phyloP scores from a whole-genome alignment of 2,113 vertebrate species.

The Lepidothrix coronata region DNA sequence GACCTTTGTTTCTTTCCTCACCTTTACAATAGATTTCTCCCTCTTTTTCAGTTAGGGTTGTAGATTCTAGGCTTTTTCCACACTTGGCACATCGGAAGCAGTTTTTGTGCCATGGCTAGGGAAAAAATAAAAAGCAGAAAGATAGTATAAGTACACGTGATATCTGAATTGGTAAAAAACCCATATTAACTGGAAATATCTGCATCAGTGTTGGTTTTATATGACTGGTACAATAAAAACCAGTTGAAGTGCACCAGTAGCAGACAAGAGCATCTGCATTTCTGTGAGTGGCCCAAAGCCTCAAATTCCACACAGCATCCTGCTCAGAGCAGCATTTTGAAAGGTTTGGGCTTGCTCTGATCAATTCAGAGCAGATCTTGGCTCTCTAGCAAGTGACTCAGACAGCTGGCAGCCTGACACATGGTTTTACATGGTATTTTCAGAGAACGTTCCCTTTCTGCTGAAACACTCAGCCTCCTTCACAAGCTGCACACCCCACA shows the following conservation, averaged over 20 bases:
- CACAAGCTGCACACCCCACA: background rate
- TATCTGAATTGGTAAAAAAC: background rate
- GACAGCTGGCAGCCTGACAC: background rate
- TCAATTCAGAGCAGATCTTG: background rate
- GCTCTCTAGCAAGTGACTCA: fast-evolving
- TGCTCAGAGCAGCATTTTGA: background rate
- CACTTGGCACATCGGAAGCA: slow-evolving; percentile 97
- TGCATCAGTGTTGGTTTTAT: background rate
- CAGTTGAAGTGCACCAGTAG: background rate
- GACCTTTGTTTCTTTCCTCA: slow-evolving; percentile 48
- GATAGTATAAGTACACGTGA: background rate
- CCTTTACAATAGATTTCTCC: slow-evolving; percentile 99
- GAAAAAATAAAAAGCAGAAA: background rate
- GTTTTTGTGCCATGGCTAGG: slow-evolving; percentile 94
- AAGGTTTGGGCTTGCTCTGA: background rate
- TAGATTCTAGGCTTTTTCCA: slow-evolving; percentile 94
- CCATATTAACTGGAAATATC: background rate
- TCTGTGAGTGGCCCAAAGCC: background rate
- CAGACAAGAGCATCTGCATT: background rate
- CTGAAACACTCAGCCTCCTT: background rate
- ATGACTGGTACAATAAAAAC: background rate
- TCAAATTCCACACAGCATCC: background rate
- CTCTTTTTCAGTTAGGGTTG: slow-evolving; percentile 94
- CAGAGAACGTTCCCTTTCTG: background rate
- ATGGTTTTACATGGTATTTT: background rate